These are phyloP conservation scores for Agelas oroides DNA, from an alignment of 37 sponge, comb jelly and placozoan genomes.

Conservation along the genomic window DNA sequence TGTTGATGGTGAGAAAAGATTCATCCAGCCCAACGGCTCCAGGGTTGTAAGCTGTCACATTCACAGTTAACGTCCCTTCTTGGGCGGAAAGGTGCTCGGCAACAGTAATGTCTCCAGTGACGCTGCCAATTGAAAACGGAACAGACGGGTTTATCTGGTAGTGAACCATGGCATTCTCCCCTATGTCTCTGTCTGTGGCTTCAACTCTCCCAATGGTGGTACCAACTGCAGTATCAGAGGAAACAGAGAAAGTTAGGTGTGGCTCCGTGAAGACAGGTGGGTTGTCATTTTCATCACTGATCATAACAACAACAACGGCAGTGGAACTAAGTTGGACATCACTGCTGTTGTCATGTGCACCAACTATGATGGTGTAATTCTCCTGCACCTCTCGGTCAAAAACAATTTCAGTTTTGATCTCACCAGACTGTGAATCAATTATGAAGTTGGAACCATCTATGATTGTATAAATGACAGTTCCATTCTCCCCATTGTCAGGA, in stretches of 20 bases:
- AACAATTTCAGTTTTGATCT: not conserved
- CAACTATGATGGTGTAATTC: not conserved
- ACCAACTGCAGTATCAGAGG: constrained; percentile 37
- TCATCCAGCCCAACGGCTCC: not conserved
- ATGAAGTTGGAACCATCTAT: not conserved
- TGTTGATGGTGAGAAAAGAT: not conserved
- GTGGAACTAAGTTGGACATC: not conserved
- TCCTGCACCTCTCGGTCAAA: constrained; percentile 28
- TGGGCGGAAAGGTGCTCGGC: too few species aligned
- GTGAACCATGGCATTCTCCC: not conserved
- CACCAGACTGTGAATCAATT: constrained; percentile 28
- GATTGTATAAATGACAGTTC: constrained; percentile 9
- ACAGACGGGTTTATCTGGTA: not conserved
- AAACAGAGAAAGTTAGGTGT: not conserved
- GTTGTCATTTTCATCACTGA: constrained; percentile 48
- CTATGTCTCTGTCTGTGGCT: constrained; percentile 44
- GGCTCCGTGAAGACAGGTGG: constrained; percentile 7
- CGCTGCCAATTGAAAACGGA: too few species aligned
- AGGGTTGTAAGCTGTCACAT: constrained; percentile 17
- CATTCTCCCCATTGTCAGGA: constrained; percentile 23
- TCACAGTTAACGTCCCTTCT: not conserved
- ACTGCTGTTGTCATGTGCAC: constrained; percentile 17
- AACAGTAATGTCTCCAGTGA: too few species aligned
- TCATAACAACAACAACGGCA: not conserved
- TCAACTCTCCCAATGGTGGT: constrained; percentile 6